Base-by-base conservation (phyloP, 2,888 invertebrate species). In the Eristalinus aeneus region DNA sequence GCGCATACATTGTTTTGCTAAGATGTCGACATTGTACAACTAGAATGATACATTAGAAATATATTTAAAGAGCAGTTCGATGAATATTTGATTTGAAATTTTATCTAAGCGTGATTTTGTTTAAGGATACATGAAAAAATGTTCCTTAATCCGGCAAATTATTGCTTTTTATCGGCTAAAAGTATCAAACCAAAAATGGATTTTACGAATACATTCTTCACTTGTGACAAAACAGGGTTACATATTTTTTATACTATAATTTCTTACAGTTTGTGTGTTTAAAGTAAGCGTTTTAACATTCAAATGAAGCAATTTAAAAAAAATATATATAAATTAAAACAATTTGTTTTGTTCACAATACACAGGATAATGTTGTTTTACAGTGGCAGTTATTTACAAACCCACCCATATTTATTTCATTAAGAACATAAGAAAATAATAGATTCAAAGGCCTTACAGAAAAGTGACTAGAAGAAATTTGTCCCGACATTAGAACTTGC, bases 31-130 rank as follows among this genome's bases (percentile, higher is more conserved):
- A 22, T 71, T 46, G 31, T 77, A 71, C 77, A 78, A 78, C 78
- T 71, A 78, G 56, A 54, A 67, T 79, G 65, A 79, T 61, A 79
- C 79, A 67, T 78, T 36, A 73, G 65, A 46, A 8, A 16, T 16
- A 46, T 16, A 46, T 46, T 6, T 16, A 16, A 16, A 46, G 46
- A 39, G 39, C 60, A 39, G 63, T 61, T 63, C 20, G 12, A 36
- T 23, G 9, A 56, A 71, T n/a, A 39, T 16, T 10, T 27, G 58
- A 69, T 69, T 69, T 2, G 36, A 69, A 64, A 54, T 63, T 69
- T 71, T 69, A 69, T 63, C 71, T 46, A 71, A 8, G 34, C 46
- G 39, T 32, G 27, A 23, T 23, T 22, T 34, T 75, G 58, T 67
- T 46, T 46, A 32, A 67, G 32, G 12, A 2, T 65, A 11, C 60